A percentile compares a stretch with the other conserved stretches of the same genome.
Evolutionary conservation across 2,888 invertebrate species (phyloP).

Genomic region (Drosophila lacicola): DNA sequence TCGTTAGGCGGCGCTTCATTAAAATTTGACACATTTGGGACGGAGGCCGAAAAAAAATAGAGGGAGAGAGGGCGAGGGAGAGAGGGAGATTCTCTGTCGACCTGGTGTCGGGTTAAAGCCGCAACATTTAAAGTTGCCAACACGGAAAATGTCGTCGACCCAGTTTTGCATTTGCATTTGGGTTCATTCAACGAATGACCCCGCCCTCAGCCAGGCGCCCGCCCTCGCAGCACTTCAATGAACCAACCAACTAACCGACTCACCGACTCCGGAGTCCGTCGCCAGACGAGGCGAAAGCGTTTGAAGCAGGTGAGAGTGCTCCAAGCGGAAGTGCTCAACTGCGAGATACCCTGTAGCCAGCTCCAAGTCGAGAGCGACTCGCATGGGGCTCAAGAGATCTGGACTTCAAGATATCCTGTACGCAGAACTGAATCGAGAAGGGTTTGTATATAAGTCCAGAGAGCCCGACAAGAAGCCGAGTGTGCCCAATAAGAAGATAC

Average conservation of each 20-base stretch:
- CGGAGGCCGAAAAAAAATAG: slow-evolving; percentile 6
- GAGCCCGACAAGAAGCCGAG: neutral
- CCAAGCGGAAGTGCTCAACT: too few species aligned
- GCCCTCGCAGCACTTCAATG: slow-evolving; percentile 52
- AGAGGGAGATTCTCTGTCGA: neutral
- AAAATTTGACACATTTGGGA: slow-evolving; percentile 73
- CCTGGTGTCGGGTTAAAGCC: slow-evolving; percentile 41
- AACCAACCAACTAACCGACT: slow-evolving; percentile 61
- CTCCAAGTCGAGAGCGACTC: too few species aligned
- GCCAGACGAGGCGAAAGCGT: slow-evolving; percentile 23
- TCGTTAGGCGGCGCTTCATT: slow-evolving; percentile 74
- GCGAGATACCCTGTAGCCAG: neutral
- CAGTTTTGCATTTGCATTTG: slow-evolving; percentile 63
- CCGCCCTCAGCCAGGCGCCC: slow-evolving; percentile 10
- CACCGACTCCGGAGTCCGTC: slow-evolving; percentile 8
- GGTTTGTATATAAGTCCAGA: neutral
- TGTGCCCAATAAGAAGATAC: neutral
- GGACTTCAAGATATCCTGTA: too few species aligned
- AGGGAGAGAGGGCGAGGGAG: neutral
- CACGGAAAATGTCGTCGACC: slow-evolving; percentile 52
- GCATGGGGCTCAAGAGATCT: too few species aligned
- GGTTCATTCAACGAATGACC: slow-evolving; percentile 51
- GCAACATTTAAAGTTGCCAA: slow-evolving; percentile 46
- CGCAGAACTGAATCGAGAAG: too few species aligned
- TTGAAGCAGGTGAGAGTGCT: slow-evolving; percentile 6